Evolutionary conservation across 2,113 vertebrate genomes (phyloP).

Genomic region (Nanger granti): DNA sequence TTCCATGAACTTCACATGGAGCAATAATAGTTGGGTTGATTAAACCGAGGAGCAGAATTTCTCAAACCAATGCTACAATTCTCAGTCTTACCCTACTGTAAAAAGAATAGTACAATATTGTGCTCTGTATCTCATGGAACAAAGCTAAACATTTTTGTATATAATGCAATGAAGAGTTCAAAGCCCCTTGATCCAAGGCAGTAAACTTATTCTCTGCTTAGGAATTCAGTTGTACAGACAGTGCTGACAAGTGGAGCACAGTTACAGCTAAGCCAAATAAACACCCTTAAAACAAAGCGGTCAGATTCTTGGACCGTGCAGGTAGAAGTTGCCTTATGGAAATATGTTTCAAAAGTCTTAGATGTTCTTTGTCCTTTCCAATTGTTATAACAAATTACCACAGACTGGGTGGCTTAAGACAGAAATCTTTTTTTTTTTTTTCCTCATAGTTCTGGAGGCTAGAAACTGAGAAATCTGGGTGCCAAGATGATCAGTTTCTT

Average conservation of each 20-base stretch:
- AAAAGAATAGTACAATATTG: neutral
- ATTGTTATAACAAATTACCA: neutral
- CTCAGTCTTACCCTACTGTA: neutral
- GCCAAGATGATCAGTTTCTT: neutral
- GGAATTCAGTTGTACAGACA: neutral
- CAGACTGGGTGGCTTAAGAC: neutral
- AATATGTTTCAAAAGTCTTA: neutral
- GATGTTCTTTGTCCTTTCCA: neutral
- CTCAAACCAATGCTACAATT: neutral
- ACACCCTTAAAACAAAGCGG: neutral
- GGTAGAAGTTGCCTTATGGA: neutral
- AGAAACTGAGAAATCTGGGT: neutral
- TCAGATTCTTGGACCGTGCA: neutral
- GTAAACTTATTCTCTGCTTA: neutral
- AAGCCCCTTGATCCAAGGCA: neutral
- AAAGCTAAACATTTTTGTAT: conserved; percentile 6
- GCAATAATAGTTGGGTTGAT: neutral
- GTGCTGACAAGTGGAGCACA: neutral
- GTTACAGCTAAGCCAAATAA: neutral
- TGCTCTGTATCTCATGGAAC: neutral
- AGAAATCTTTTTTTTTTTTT: neutral
- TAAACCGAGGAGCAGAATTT: neutral
- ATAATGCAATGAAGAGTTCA: neutral
- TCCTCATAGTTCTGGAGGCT: neutral
- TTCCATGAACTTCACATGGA: neutral